These are phyloP conservation scores for Ivindomyrus marchei DNA, from an alignment of 2,113 vertebrate species.

Conservation along the genomic window DNA sequence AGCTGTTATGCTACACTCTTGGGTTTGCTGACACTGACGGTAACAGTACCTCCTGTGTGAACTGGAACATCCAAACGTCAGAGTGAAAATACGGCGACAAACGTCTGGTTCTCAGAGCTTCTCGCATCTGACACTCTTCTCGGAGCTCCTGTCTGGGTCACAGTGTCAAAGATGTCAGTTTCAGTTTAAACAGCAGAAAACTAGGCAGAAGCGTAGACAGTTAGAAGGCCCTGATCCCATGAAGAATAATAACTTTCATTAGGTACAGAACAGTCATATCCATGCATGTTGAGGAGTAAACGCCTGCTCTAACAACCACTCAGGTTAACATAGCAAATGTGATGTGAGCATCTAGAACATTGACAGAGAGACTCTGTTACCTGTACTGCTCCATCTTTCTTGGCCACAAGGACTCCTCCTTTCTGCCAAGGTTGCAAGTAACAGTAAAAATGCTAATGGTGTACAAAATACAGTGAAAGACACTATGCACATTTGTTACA, in stretches of 20 bases:
- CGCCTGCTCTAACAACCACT: neutral
- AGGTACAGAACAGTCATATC: neutral
- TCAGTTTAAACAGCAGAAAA: neutral
- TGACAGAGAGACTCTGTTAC: slow-evolving; percentile 42
- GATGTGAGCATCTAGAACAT: neutral
- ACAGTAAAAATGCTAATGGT: neutral
- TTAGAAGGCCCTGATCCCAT: neutral
- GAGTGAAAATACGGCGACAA: slow-evolving; percentile 73
- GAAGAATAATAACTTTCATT: neutral
- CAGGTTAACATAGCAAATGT: neutral
- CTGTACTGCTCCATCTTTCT: slow-evolving; percentile 56
- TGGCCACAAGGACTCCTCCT: slow-evolving; percentile 54
- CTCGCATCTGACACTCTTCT: slow-evolving; percentile 48
- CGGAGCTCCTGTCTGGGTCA: slow-evolving; percentile 59
- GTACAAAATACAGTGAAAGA: neutral
- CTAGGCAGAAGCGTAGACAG: neutral
- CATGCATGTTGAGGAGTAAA: neutral
- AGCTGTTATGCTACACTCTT: neutral
- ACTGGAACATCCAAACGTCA: slow-evolving; percentile 52
- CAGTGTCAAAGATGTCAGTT: neutral
- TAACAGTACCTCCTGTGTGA: slow-evolving; percentile 47
- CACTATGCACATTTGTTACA: neutral
- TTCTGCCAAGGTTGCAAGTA: slow-evolving; percentile 36
- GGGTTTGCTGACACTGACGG: neutral
- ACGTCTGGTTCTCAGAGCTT: slow-evolving; percentile 55